Base-by-base conservation (phyloP, 2,113 vertebrate species). In the Cacatua alba region DNA sequence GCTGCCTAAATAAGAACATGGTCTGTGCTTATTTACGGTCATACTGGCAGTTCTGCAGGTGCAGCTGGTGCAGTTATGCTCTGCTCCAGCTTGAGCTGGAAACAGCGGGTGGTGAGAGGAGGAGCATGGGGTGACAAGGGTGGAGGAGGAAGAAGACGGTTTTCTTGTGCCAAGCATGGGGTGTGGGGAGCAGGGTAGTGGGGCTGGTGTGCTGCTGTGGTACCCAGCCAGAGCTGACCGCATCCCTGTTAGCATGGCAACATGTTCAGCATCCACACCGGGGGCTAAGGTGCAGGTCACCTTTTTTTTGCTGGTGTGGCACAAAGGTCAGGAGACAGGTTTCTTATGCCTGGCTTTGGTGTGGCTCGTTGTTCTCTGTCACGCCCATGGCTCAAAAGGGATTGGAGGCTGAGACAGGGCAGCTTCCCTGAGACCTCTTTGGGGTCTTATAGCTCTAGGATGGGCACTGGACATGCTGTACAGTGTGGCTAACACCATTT, bases 171-270 rank as follows among this genome's bases (percentile, higher is more conserved):
- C 23, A 25, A 28, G 13, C 0, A 0, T 13, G 53, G 23, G 21
- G n/a, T 59, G 10, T 4, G 8, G 28, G 25, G 25, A 46, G 9
- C 5, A 31, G 13, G 16, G 14, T 4, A 15, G 14, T 25, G 25
- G 29, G 35, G 10, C 5, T 65, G 35, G 20, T 4, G 7, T 31
- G 10, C 0, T 1, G 1, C 10, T 82, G 26, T 53, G 43, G 8
- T 53, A 57, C 10, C 4, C 20, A 72, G 6, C 2, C 43, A 53
- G 71, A 90, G 25, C 3, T 0, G 2, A 51, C 10, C 0, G 0
- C 0, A 0, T 31, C 20, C 15, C 24, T 31, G 64, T 68, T n/a
- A 24, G 20, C 5, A 8, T 0, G 0, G 4, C 0, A 2, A 33
- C 18, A 14, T 0, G 0, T 71, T 78, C n/a, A 62, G n/a, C 20